A percentile compares a stretch with the other conserved stretches of the same genome.
phyloP scores from a whole-genome alignment of 2,797 vertebrate genomes.

The Gadopsis bispinosus region DNA sequence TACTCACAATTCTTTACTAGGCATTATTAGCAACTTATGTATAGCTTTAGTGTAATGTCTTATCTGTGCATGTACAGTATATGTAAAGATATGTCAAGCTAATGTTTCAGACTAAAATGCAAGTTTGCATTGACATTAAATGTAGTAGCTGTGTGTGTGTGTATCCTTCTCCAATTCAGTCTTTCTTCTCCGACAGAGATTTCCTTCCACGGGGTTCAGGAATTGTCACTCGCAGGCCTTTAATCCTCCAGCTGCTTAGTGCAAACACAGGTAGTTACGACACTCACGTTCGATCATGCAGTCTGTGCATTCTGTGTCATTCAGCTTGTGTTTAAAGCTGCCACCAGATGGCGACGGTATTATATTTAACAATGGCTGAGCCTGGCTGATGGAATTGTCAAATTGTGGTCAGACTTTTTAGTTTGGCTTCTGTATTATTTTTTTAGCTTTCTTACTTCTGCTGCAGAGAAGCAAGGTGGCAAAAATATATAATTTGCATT shows the following conservation, averaged over 20 bases:
- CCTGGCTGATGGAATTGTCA: background rate
- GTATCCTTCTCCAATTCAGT: conserved; percentile 11
- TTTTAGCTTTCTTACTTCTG: background rate
- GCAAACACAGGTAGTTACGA: conserved; percentile 65
- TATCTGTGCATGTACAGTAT: background rate
- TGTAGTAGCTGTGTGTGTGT: background rate
- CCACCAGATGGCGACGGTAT: conserved; percentile 71
- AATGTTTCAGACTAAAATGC: conserved; percentile 40
- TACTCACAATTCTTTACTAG: background rate
- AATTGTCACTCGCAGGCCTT: conserved; percentile 85
- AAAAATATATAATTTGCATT: background rate
- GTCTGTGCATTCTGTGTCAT: background rate
- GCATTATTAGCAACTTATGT: background rate
- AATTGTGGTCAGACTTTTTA: background rate
- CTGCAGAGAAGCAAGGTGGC: background rate
- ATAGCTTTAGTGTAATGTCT: background rate
- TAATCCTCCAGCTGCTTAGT: conserved; percentile 84
- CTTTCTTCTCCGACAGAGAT: conserved; percentile 74
- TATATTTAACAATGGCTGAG: background rate
- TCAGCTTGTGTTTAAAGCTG: conserved; percentile 5
- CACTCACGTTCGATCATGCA: background rate
- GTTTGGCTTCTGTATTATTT: background rate
- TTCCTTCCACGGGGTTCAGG: conserved; percentile 86
- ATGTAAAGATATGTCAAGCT: background rate
- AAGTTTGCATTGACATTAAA: conserved; percentile 16